Evolutionary conservation across 2,888 invertebrate genomes (phyloP).

Genomic region (Drosophila greeni): DNA sequence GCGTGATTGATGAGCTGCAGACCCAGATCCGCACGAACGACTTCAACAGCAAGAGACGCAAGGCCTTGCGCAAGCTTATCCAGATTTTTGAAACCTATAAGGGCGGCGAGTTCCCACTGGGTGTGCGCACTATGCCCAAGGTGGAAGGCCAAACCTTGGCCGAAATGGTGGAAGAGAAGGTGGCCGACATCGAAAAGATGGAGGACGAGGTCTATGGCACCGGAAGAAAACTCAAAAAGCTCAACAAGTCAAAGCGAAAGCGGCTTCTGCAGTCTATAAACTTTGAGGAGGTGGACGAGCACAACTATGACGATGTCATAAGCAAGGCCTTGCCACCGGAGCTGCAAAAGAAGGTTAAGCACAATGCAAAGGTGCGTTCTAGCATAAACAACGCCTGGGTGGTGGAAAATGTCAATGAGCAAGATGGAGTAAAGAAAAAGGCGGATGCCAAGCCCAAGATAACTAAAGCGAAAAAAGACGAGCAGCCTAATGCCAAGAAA

Average conservation of each 20-base stretch:
- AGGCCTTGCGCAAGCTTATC: slow-evolving; percentile 80
- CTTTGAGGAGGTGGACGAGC: slow-evolving; percentile 73
- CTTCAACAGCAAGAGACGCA: slow-evolving; percentile 81
- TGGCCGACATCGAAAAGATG: slow-evolving; percentile 79
- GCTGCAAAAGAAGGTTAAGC: slow-evolving; percentile 62
- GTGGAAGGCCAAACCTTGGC: slow-evolving; percentile 70
- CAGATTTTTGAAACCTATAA: slow-evolving; percentile 80
- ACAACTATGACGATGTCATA: slow-evolving; percentile 73
- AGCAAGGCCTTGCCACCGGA: slow-evolving; percentile 70
- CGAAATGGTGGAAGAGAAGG: slow-evolving; percentile 75
- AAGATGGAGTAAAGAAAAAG: slow-evolving; percentile 19
- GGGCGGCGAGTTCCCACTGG: slow-evolving; percentile 84
- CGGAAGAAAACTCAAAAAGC: slow-evolving; percentile 78
- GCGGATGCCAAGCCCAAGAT: slow-evolving; percentile 14
- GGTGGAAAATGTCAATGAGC: slow-evolving; percentile 65
- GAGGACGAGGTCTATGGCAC: slow-evolving; percentile 80
- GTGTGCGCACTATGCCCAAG: slow-evolving; percentile 80
- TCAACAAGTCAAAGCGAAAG: slow-evolving; percentile 77
- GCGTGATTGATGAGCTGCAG: slow-evolving; percentile 81
- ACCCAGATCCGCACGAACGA: slow-evolving; percentile 79
- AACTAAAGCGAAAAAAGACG: slow-evolving; percentile 36
- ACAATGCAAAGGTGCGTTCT: slow-evolving; percentile 59
- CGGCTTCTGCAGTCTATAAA: slow-evolving; percentile 73
- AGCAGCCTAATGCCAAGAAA: slow-evolving; percentile 15
- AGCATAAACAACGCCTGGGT: slow-evolving; percentile 66